These are phyloP conservation scores for Aphis craccivora DNA, from an alignment of 1,140 invertebrate species.

Conservation along the genomic window DNA sequence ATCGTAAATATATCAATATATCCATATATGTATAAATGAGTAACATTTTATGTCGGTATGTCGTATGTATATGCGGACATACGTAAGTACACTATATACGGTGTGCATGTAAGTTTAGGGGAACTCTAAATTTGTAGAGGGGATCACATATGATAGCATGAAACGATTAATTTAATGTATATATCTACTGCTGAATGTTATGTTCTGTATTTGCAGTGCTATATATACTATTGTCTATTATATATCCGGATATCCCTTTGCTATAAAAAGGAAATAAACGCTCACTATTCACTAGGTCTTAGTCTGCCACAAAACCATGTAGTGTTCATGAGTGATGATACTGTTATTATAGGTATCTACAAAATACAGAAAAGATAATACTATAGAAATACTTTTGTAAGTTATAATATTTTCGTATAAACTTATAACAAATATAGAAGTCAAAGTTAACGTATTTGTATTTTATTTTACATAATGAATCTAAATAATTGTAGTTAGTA, in stretches of 20 bases:
- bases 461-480: background rate
- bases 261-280: conserved; percentile 5
- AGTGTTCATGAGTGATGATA: conserved; percentile 6
- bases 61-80: background rate
- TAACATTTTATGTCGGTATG: background rate
- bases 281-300: background rate
- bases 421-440: background rate
- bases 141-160: background rate
- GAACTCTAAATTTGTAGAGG: background rate
- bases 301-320: background rate
- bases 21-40: background rate
- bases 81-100: background rate
- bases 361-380: background rate
- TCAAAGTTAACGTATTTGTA: background rate
- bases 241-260: background rate
- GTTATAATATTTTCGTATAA: background rate
- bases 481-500: background rate
- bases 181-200: background rate
- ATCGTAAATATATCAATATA: conserved; percentile 1
- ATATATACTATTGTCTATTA: background rate
- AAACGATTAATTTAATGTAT: background rate
- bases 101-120: background rate
- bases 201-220: background rate
- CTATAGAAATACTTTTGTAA: background rate
- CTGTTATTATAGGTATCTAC: background rate